Evolutionary conservation across 2,888 invertebrate genomes (phyloP), one percentile per base, ranked within the genome.

Genomic region (Aromia moschata): DNA sequence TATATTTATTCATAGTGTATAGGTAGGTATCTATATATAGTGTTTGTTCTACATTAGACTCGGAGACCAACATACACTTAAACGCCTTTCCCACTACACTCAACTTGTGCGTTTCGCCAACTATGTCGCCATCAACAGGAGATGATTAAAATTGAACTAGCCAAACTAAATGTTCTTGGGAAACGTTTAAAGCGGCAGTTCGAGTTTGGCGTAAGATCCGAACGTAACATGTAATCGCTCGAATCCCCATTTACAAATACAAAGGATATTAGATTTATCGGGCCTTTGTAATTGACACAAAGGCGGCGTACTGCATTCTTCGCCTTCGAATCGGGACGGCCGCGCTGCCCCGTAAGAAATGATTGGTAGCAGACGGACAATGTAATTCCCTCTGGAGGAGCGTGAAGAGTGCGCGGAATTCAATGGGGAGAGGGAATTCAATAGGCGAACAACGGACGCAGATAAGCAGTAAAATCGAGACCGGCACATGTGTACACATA

Each of bases 291-390:
- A 17, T 20, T 11, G 44, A 18, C 18, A 44, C 54, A 54, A 54
- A 44, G 16, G 54, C 17, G 38, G 11, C 5, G 37, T 40, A 36
- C 49, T 43, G 33, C 41, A 53, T 43, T 43, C 43, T 53, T 44
- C 36, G 43, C 44, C 33, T 44, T 36, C 30, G 41, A 54, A 31
- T 44, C 14, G 54, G 40, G 44, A 54, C 44, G 16, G 53, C 41
- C 43, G 53, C 43, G 40, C 43, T 53, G 33, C 41, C 44, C 30
- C 16, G 54, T 40, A 44, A 44, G 54, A 54, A 54, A 54, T 54
- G 41, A 54, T 54, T 54, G 54, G 43, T 52, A 38, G 37, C 15
- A 12, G 37, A 18, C 54, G 18, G 45, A 54, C 54, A 54, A 44
- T 54, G 44, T 54, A 54, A 54, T 54, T 44, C 54, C 44, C 44